Evolutionary conservation across 2,888 invertebrate genomes (phyloP).

Genomic region (Drepana falcataria): DNA sequence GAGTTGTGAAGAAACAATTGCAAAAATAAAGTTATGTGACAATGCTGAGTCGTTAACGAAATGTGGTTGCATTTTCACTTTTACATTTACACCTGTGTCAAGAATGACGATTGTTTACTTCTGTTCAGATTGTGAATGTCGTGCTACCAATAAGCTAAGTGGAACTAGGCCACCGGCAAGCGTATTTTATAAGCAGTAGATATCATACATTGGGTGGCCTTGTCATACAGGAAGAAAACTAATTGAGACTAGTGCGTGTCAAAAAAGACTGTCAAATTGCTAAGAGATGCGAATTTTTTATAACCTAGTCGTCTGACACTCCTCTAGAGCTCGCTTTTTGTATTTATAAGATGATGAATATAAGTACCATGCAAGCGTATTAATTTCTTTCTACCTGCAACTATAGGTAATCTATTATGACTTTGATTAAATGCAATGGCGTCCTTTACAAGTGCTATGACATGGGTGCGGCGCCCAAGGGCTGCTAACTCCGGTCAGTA

Average conservation of each 20-base stretch:
- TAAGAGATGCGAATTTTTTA: no score
- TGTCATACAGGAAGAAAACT: not conserved
- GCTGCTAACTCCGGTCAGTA: conserved; percentile 41
- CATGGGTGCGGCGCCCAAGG: conserved; percentile 33
- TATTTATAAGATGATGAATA: no score
- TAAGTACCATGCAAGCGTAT: no score
- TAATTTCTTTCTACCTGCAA: no score
- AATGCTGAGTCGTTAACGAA: conserved; percentile 34
- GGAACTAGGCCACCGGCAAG: conserved; percentile 25
- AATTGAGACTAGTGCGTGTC: no score
- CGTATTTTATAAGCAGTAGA: not conserved
- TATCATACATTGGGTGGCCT: not conserved
- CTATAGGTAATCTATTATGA: no score
- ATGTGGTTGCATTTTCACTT: conserved; percentile 48
- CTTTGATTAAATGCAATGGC: conserved; percentile 7
- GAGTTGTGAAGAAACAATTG: conserved; percentile 21
- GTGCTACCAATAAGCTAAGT: conserved; percentile 17
- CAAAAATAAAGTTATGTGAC: conserved; percentile 23
- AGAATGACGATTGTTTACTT: conserved; percentile 54
- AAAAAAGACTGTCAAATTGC: no score
- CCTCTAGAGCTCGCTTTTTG: no score
- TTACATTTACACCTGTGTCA: conserved; percentile 68
- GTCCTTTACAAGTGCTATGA: conserved; percentile 24
- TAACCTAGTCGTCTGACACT: no score
- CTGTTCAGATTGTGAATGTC: conserved; percentile 33